Evolutionary conservation across 2,797 vertebrate species (phyloP), one percentile per base, ranked within the genome.

Genomic region (Platyrinchus mystaceus): DNA sequence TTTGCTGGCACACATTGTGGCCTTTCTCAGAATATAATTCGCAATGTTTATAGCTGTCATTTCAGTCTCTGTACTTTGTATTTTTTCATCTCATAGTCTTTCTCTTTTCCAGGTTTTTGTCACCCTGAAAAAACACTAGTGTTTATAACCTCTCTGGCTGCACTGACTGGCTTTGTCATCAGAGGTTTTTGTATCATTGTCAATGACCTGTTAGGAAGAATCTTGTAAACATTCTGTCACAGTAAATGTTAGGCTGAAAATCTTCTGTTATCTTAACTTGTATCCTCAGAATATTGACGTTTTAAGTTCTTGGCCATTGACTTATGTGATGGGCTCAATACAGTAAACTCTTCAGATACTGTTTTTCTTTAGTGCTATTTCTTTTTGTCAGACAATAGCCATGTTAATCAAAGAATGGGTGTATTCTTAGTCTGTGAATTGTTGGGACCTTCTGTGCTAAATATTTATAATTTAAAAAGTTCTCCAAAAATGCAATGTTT

Each of bases 201-300:
- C 94, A 94, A 92, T 85, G 74, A 95, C 49, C 77, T 93, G 84
- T 90, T 96, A 70, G 92, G 64, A 93, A 91, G 75, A 92, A 68
- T 82, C 75, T 77, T 77, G 80, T 90, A 95, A 95, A 89, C 55
- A 80, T 83, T 95, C 77, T 95, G 95, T 95, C 86, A 75, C 46
- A 68, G 66, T 77, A 97, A 94, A 71, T 81, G 88, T 87, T 93
- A 80, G 59, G 30, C 52, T 93, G 71, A 91, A 95, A 95, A 89
- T 88, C 83, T 85, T 85, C 64, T 89, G 71, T 90, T 96, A 79
- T 68, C 75, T 95, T 90, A 88, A 94, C 84, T 88, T 64, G 28
- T 53, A 80, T 80, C 26, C 63, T 91, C 50, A 66, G 71, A 94
- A 93, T 93, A 93, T 90, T 92, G 77, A 60, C 91, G 86, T 94